Conservation (phyloP, 2,113 vertebrate species). For the Fulmarus glacialis region DNA sequence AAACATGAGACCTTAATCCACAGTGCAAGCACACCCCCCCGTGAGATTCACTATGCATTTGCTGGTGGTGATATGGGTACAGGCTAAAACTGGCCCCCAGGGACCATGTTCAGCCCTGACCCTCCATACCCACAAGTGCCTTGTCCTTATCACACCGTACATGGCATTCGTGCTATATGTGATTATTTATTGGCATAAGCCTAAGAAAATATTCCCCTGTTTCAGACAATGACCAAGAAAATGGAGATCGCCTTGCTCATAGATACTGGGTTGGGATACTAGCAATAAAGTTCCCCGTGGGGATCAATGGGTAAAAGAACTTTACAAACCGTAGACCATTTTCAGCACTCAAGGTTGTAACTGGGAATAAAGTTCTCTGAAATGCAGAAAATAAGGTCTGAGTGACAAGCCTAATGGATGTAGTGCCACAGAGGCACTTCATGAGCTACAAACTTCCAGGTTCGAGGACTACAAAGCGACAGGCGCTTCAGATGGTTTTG, state of each 20-base stretch:
- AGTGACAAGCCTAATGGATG: background rate
- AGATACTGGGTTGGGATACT: background rate
- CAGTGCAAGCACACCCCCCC: too few species aligned
- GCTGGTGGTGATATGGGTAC: background rate
- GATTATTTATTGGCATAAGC: background rate
- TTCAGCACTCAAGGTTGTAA: background rate
- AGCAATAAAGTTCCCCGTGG: background rate
- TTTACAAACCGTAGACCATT: background rate
- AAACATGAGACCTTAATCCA: background rate
- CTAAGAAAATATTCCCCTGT: background rate
- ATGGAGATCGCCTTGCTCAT: background rate
- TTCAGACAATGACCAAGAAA: background rate
- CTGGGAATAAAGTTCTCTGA: background rate
- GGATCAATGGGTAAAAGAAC: background rate
- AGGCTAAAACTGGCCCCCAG: background rate
- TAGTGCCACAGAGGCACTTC: background rate
- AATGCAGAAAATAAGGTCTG: background rate
- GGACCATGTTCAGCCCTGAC: background rate
- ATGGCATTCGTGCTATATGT: fast-evolving
- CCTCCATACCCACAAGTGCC: fast-evolving
- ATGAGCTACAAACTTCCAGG: background rate
- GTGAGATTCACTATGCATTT: background rate
- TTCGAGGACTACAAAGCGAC: background rate
- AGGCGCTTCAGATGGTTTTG: background rate
- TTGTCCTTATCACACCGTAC: fast-evolving